phyloP scores from a whole-genome alignment of 2,113 vertebrate genomes.

The Saccopteryx bilineata region DNA sequence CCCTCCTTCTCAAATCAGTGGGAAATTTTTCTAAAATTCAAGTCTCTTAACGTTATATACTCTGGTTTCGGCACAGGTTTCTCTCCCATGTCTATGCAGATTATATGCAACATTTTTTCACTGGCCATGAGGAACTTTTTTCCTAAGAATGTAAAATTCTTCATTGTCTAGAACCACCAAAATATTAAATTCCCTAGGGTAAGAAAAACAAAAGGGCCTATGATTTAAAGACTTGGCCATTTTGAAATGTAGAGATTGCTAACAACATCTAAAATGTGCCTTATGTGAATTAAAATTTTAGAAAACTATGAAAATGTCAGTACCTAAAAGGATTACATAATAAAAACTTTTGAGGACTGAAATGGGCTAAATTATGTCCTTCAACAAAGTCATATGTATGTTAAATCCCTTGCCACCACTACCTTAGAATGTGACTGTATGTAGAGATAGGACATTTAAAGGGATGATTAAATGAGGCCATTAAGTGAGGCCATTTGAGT shows the following conservation, averaged over 20 bases:
- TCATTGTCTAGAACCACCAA: neutral
- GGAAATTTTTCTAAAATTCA: too few relatives aligned
- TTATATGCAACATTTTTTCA: constrained; percentile 28
- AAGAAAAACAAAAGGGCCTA: neutral
- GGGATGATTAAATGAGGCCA: neutral
- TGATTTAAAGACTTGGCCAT: neutral
- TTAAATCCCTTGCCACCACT: neutral
- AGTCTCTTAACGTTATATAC: neutral
- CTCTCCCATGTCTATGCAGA: neutral
- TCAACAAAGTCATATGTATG: neutral
- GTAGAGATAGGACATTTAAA: neutral
- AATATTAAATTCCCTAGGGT: constrained; percentile 4
- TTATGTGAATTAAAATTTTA: constrained; percentile 1
- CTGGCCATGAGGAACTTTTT: constrained; percentile 14
- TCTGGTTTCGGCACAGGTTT: neutral
- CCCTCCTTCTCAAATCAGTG: too few relatives aligned
- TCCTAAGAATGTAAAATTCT: constrained; percentile 44
- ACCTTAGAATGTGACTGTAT: neutral
- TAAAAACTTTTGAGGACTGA: neutral
- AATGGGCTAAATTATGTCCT: neutral
- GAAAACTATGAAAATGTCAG: neutral
- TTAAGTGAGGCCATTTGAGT: neutral
- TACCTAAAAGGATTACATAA: neutral
- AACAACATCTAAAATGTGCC: neutral
- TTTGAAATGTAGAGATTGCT: constrained; percentile 17